Percentiles rank a stretch among this genome's conserved stretches.
Evolutionary conservation across 2,888 invertebrate species (phyloP).

Genomic region (Chromoteleia sp.): DNA sequence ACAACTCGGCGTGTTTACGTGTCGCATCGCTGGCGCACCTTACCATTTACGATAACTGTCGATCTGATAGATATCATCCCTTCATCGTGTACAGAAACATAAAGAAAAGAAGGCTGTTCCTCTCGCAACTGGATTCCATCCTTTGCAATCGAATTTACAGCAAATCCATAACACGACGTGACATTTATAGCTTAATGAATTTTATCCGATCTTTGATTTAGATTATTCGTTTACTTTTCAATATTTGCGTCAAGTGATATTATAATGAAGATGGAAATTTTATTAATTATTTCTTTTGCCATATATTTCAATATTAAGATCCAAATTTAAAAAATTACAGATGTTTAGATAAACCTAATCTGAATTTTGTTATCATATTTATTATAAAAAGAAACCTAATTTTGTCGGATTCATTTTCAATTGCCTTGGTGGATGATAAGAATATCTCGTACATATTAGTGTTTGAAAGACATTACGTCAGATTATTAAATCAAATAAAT

Average conservation of each 20-base stretch:
- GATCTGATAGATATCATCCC: slow-evolving; percentile 50
- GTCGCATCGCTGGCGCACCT: slow-evolving; percentile 41
- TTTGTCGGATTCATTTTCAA: too few species aligned
- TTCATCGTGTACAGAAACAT: slow-evolving; percentile 6
- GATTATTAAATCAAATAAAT: too few species aligned
- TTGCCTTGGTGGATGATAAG: too few species aligned
- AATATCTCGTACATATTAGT: too few species aligned
- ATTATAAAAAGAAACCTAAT: too few species aligned
- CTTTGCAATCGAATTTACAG: slow-evolving; percentile 25
- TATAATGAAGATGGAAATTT: neutral
- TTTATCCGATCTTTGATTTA: slow-evolving; percentile 42
- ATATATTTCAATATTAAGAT: neutral
- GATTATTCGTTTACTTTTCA: slow-evolving; percentile 4
- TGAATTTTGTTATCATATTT: too few species aligned
- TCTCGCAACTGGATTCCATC: slow-evolving; percentile 15
- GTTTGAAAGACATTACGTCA: too few species aligned
- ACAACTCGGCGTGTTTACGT: slow-evolving; percentile 31
- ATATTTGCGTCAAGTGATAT: slow-evolving; percentile 1
- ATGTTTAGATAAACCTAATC: too few species aligned
- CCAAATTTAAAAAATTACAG: too few species aligned
- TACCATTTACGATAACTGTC: slow-evolving; percentile 61
- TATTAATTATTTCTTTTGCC: too few species aligned
- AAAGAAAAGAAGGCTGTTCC: slow-evolving; percentile 11
- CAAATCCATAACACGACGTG: slow-evolving; percentile 39
- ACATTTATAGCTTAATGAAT: slow-evolving; percentile 45